Evolutionary conservation across 35 echinoderm and acorn worm species (phyloP).

Genomic region (Apostichopus japonicus): DNA sequence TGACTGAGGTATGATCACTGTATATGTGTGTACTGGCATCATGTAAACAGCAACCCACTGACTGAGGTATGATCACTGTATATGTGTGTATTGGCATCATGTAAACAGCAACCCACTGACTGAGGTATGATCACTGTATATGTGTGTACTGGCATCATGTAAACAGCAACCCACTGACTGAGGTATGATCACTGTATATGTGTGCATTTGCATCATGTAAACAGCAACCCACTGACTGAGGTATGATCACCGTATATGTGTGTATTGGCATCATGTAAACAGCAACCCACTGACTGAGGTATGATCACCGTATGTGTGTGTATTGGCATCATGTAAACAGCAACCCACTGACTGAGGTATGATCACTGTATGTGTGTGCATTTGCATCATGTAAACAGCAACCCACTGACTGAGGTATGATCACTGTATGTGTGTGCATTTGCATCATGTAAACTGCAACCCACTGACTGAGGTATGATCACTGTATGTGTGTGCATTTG

Average conservation of each 20-base stretch:
- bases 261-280: too few species aligned
- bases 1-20: slow-evolving; percentile 62
- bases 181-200: slow-evolving; percentile 41
- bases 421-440: too few species aligned
- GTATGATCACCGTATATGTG: background rate
- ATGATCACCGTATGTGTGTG: background rate
- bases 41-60: slow-evolving; percentile 38
- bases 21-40: too few species aligned
- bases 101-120: slow-evolving; percentile 48
- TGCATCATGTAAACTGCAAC: background rate
- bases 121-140: slow-evolving; percentile 52
- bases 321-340: too few species aligned
- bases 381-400: background rate
- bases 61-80: slow-evolving; percentile 59
- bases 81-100: too few species aligned
- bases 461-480: slow-evolving; percentile 72
- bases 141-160: too few species aligned
- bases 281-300: slow-evolving; percentile 78
- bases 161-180: slow-evolving; percentile 56
- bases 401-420: slow-evolving; percentile 75
- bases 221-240: slow-evolving; percentile 70
- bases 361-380: too few species aligned
- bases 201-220: too few species aligned
- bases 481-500: too few species aligned
- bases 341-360: slow-evolving; percentile 79